Percentiles rank a stretch among this genome's conserved stretches.
Evolutionary conservation across 35 echinoderm and acorn worm genomes (phyloP).

Genomic region (Ophioderma brevispina): DNA sequence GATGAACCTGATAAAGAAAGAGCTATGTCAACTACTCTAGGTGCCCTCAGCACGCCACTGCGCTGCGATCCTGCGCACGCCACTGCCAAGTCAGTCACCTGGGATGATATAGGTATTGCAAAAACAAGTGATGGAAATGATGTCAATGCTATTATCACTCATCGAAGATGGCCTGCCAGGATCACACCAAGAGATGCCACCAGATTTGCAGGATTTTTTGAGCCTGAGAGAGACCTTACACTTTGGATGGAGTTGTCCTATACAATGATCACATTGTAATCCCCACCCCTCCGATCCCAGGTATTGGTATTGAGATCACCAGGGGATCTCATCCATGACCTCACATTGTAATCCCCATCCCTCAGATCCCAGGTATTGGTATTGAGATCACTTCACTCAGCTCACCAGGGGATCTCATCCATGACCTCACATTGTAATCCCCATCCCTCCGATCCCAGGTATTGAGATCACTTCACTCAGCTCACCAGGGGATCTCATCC

Average conservation of each 20-base stretch:
- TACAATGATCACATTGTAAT: constrained; percentile 44
- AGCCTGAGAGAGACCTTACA: neutral
- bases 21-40: neutral
- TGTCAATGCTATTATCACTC: neutral
- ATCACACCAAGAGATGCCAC: constrained; percentile 17
- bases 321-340: too few relatives aligned
- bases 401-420: too few relatives aligned
- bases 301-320: too few relatives aligned
- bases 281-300: constrained; percentile 18
- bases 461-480: too few relatives aligned
- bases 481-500: too few relatives aligned
- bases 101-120: neutral
- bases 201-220: constrained; percentile 1
- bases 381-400: too few relatives aligned
- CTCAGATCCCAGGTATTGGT: too few relatives aligned
- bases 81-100: constrained; percentile 24
- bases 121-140: constrained; percentile 15
- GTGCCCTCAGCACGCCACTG: too few relatives aligned
- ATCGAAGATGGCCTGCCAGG: constrained; percentile 5
- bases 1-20: neutral
- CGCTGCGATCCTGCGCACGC: too few relatives aligned
- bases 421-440: too few relatives aligned
- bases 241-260: constrained; percentile 36
- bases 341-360: too few relatives aligned
- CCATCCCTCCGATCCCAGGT: too few relatives aligned